phyloP scores from a whole-genome alignment of 2,113 vertebrate genomes.

The Naja naja region DNA sequence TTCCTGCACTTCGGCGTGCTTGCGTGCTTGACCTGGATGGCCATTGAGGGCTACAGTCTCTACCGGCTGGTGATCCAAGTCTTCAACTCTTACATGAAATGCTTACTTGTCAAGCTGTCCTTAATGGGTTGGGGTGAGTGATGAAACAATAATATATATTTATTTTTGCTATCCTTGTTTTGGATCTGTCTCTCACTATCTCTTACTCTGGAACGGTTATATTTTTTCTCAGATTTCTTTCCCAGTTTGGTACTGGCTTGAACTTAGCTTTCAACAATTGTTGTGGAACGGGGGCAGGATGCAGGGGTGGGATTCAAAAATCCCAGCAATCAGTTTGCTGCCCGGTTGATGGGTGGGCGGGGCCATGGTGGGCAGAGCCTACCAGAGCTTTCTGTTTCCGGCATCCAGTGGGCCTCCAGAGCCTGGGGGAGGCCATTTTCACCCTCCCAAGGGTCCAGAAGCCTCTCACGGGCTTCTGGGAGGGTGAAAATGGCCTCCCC shows the following conservation, averaged over 20 bases:
- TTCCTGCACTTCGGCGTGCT: conserved; percentile 73
- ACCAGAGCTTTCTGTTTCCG: too few species aligned
- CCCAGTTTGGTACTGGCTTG: not conserved
- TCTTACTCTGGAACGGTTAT: not conserved
- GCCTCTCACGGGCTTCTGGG: too few species aligned
- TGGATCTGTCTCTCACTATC: not conserved
- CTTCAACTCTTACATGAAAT: conserved; percentile 67
- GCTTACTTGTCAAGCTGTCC: conserved; percentile 69
- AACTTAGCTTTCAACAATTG: not conserved
- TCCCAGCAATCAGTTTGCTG: too few species aligned
- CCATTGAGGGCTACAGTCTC: conserved; percentile 78
- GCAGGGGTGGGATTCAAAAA: too few species aligned
- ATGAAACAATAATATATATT: too few species aligned
- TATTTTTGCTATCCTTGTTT: not conserved
- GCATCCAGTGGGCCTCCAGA: too few species aligned
- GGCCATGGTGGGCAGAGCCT: too few species aligned
- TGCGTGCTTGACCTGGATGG: conserved; percentile 78
- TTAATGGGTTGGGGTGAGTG: conserved; percentile 76
- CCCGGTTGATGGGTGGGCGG: too few species aligned
- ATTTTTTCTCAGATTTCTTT: not conserved
- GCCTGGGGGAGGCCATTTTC: too few species aligned
- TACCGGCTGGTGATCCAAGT: conserved; percentile 74
- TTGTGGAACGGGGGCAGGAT: not conserved
- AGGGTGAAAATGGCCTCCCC: too few species aligned
- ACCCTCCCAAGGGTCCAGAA: too few species aligned